Evolutionary conservation across 2,888 invertebrate species (phyloP).

Genomic region (Hermaeophaga mercurialis): DNA sequence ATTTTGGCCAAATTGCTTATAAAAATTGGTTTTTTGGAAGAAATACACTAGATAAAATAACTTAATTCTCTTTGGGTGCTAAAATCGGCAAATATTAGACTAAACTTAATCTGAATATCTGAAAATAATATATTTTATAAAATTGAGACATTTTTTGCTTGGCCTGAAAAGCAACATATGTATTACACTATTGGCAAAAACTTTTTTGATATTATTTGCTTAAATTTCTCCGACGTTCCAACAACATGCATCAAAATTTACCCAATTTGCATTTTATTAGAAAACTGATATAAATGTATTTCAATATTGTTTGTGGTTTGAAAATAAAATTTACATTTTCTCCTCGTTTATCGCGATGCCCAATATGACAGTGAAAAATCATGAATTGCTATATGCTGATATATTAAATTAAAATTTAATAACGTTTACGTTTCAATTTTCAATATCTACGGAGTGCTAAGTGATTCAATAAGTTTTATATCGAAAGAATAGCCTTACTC

Average conservation of each 20-base stretch:
- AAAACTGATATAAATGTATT: slow-evolving; percentile 50
- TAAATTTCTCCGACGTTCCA: slow-evolving; percentile 27
- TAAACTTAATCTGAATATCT: too few species aligned
- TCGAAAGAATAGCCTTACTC: too few species aligned
- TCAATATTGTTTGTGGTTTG: slow-evolving; percentile 53
- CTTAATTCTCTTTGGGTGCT: too few species aligned
- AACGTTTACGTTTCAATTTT: not conserved
- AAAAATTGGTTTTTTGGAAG: too few species aligned
- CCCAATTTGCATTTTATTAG: slow-evolving; percentile 55
- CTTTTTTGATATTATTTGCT: slow-evolving; percentile 3
- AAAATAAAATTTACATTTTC: slow-evolving; percentile 50
- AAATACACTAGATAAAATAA: too few species aligned
- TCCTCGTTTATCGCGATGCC: slow-evolving; percentile 33
- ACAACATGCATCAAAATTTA: slow-evolving; percentile 50
- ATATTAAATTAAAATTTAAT: slow-evolving; percentile 10
- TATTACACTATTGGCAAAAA: not conserved
- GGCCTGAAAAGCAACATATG: not conserved
- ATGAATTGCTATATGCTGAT: slow-evolving; percentile 22
- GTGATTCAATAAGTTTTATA: too few species aligned
- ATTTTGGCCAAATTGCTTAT: too few species aligned
- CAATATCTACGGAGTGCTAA: too few species aligned
- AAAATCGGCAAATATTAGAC: too few species aligned
- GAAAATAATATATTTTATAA: too few species aligned
- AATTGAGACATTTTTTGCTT: not conserved
- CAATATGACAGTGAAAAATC: slow-evolving; percentile 22